Base-by-base conservation (phyloP, 2,113 vertebrate genomes). In the Antennarius striatus region DNA sequence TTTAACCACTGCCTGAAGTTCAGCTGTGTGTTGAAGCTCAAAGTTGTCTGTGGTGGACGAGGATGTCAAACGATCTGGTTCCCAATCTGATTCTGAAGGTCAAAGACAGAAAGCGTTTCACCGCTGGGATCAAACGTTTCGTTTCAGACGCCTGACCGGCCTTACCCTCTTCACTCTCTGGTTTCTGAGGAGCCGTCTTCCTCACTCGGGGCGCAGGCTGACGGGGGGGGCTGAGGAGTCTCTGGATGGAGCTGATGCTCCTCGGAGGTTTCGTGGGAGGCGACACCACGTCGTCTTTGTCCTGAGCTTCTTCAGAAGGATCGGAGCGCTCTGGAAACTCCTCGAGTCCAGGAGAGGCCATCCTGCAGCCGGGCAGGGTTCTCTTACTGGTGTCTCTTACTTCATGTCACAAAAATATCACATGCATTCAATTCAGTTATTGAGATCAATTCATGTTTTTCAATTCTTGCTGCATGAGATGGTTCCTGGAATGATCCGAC, bases 1-100 rank as follows among this genome's bases (percentile, higher is more conserved):
- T 56, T 36, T 56, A 16, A 49, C 52, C 29, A 51, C 43, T n/a
- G 61, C 17, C 28, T 60, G 62, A 58, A 63, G 39, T 39, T 47
- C 15, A 30, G 77, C 73, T 79, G 71, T 73, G 29, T 56, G 56
- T 62, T 58, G 77, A 76, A 30, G 72, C 50, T 71, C 77, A 52
- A 22, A 30, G 69, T 81, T 77, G 52, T 49, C 56, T 36, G 68
- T 66, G 51, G 70, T 80, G 51, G 30, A 22, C 12, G 65, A 15
- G 17, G 80, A 50, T 7, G 69, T 45, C 6, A 30, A 56, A 11
- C 74, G 77, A n/a, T 92, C 85, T 4, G 77, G 83, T 65, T 92
- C 90, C 82, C 81, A 89, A 71, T 92, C 87, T 28, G 89, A 92
- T 10, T 91, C 90, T 91, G 56, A 71, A 71, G 50, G 2, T 36